Conservation (phyloP, 2,888 invertebrate species). For the Pyrochroa serraticornis region DNA sequence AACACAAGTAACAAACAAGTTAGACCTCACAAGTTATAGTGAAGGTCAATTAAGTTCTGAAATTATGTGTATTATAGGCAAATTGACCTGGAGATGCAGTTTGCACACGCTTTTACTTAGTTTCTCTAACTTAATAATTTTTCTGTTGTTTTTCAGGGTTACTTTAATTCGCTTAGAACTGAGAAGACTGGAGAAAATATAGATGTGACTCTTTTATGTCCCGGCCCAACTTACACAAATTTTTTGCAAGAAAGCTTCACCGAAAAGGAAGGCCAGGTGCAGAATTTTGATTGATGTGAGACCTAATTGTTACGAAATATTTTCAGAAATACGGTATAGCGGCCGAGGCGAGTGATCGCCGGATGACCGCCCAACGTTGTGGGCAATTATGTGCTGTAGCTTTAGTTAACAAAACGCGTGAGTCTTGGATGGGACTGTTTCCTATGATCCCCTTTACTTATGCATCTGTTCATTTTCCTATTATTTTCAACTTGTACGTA, state of each 20-base stretch:
- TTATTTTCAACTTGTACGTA: constrained; percentile 58
- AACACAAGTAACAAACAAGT: too few species aligned
- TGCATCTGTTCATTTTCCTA: constrained; percentile 65
- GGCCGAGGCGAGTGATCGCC: constrained; percentile 57
- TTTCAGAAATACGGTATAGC: constrained; percentile 54
- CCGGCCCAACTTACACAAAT: constrained; percentile 77
- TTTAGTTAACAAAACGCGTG: constrained; percentile 64
- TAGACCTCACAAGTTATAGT: too few species aligned
- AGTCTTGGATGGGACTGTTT: constrained; percentile 74
- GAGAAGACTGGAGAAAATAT: constrained; percentile 68
- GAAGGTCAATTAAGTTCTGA: too few species aligned
- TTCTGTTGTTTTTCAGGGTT: constrained; percentile 64
- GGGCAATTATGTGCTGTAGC: constrained; percentile 65
- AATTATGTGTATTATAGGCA: too few species aligned
- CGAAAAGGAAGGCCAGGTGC: constrained; percentile 65
- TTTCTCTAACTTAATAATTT: too few species aligned
- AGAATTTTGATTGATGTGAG: constrained; percentile 24
- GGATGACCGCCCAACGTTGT: constrained; percentile 65
- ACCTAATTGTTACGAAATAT: constrained; percentile 11
- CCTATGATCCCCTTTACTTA: constrained; percentile 68
- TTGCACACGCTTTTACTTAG: too few species aligned
- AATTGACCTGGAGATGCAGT: too few species aligned
- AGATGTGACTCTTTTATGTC: constrained; percentile 72
- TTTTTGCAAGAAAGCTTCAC: constrained; percentile 74
- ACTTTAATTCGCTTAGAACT: constrained; percentile 67